These are phyloP conservation scores for Amphilophus citrinellus DNA, from an alignment of 2,113 vertebrate species.

Conservation along the genomic window DNA sequence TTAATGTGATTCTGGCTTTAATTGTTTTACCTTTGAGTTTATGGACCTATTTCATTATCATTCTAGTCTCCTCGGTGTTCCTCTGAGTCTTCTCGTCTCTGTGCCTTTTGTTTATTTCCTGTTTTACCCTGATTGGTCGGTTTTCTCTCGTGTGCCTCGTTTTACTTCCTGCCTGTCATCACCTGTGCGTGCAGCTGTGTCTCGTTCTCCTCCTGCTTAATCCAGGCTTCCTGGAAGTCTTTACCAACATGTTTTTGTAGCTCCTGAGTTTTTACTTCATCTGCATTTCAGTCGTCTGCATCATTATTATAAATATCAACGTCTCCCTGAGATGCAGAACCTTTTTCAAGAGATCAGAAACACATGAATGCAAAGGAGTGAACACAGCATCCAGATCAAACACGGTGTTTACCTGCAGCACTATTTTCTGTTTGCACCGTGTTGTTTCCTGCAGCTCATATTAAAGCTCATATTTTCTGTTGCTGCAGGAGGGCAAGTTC, in stretches of 20 bases:
- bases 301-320: neutral
- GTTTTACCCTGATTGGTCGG: neutral
- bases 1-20: neutral
- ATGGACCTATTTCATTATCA: neutral
- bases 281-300: neutral
- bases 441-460: too few relatives aligned
- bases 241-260: too few relatives aligned
- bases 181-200: fast-evolving
- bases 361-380: too few relatives aligned
- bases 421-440: too few relatives aligned
- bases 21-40: neutral
- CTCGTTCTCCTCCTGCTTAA: neutral
- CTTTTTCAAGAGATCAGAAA: neutral
- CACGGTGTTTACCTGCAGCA: too few relatives aligned
- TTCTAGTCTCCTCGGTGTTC: neutral
- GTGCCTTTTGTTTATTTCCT: neutral
- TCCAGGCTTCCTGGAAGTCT: too few relatives aligned
- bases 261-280: neutral
- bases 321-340: neutral
- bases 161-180: neutral
- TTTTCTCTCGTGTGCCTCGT: neutral
- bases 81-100: neutral
- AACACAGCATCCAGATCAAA: too few relatives aligned
- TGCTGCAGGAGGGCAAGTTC: too few relatives aligned
- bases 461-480: too few relatives aligned